These are phyloP conservation scores for Galerucella calmariensis DNA, from an alignment of 2,888 invertebrate genomes.

Conservation along the genomic window DNA sequence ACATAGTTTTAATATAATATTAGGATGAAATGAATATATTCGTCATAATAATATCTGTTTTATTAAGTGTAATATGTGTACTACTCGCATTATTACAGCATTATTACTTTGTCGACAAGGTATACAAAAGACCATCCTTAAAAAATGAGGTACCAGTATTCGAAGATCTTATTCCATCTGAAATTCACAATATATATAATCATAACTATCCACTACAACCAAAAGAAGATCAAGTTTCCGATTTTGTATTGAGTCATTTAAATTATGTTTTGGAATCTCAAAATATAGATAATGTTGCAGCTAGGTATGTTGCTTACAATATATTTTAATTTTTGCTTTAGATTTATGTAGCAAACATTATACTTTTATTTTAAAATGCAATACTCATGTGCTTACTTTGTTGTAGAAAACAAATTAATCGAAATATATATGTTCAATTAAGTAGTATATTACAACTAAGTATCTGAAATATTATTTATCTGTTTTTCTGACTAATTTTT, in stretches of 20 bases:
- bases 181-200: conserved; percentile 50
- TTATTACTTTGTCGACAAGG: conserved; percentile 56
- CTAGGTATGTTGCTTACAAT: conserved; percentile 33
- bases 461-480: no score
- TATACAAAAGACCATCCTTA: conserved; percentile 52
- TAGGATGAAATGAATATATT: conserved; percentile 51
- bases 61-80: conserved; percentile 62
- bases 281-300: conserved; percentile 39
- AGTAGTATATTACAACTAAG: no score
- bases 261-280: conserved; percentile 55
- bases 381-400: no score
- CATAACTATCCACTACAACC: conserved; percentile 49
- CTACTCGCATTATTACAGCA: conserved; percentile 61
- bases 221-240: conserved; percentile 51
- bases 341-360: not conserved
- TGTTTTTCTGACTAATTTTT: no score
- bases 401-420: no score
- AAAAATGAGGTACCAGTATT: conserved; percentile 59
- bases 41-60: conserved; percentile 57
- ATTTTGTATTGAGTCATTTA: conserved; percentile 56
- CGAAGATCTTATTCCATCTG: conserved; percentile 61
- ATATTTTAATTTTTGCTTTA: not conserved
- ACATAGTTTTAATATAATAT: not conserved
- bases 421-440: no score
- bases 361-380: not conserved